Evolutionary conservation across 2,113 vertebrate species (phyloP).

Genomic region (Oxyura jamaicensis): DNA sequence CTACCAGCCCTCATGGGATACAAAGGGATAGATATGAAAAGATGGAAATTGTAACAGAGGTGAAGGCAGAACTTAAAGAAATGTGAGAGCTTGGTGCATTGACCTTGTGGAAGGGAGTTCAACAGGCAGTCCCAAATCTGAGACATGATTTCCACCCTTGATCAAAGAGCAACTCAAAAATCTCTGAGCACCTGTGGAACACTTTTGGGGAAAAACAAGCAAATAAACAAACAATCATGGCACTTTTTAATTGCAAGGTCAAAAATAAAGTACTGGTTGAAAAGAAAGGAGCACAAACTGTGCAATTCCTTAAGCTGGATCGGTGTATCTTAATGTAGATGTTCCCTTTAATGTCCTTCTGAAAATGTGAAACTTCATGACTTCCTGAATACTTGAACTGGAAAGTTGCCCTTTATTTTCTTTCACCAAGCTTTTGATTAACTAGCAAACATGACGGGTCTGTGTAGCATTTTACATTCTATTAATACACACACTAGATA

Average conservation of each 20-base stretch:
- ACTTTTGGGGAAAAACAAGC: neutral
- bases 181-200: neutral
- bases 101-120: neutral
- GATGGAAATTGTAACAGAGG: neutral
- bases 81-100: neutral
- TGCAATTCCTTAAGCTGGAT: neutral
- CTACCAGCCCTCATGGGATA: neutral
- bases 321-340: neutral
- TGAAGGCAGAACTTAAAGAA: neutral
- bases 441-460: neutral
- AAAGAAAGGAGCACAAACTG: neutral
- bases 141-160: neutral
- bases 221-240: neutral
- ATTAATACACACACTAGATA: neutral
- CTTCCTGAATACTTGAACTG: neutral
- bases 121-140: neutral
- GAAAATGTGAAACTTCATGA: neutral
- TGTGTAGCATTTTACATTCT: neutral
- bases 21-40: neutral
- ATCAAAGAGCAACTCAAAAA: neutral
- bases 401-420: neutral
- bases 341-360: neutral
- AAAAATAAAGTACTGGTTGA: neutral
- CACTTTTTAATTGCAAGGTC: neutral
- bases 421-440: neutral